A percentile compares a stretch with the other conserved stretches of the same genome.
Conservation (phyloP, 2,888 invertebrate species). For the Agrilus cyanescens region DNA sequence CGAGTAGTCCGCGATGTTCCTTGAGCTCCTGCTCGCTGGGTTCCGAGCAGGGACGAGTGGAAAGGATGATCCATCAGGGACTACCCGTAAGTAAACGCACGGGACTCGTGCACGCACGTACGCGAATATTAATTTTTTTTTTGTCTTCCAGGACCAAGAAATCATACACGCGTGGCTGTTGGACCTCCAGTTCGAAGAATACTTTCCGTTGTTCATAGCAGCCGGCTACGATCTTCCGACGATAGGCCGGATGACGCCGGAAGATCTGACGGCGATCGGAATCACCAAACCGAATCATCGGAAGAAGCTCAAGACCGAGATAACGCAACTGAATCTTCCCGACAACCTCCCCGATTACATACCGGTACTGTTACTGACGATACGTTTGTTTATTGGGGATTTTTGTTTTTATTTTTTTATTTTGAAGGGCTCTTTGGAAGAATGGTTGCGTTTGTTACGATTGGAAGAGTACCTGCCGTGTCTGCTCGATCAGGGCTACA, state of each 20-base stretch:
- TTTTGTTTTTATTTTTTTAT: constrained; percentile 8
- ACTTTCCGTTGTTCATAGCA: constrained; percentile 82
- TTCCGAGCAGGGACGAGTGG: constrained; percentile 56
- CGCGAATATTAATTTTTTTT: constrained; percentile 7
- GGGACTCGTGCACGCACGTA: no score
- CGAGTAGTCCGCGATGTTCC: constrained; percentile 55
- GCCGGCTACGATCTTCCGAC: constrained; percentile 98
- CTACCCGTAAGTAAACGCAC: constrained; percentile 39
- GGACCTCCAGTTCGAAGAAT: constrained; percentile 89
- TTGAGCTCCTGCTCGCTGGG: constrained; percentile 70
- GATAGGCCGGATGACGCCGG: constrained; percentile 97
- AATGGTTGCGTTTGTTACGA: constrained; percentile 85
- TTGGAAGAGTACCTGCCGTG: constrained; percentile 88
- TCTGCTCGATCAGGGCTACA: constrained; percentile 85
- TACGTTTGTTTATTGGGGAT: constrained; percentile 9
- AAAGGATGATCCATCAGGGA: constrained; percentile 63
- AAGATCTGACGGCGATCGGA: constrained; percentile 77
- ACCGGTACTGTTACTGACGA: constrained; percentile 50
- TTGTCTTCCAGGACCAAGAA: constrained; percentile 66
- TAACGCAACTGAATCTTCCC: constrained; percentile 84
- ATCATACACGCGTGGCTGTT: constrained; percentile 91
- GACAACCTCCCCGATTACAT: constrained; percentile 93
- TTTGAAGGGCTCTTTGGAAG: constrained; percentile 77
- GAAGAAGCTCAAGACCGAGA: constrained; percentile 91
- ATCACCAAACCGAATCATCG: constrained; percentile 97